Percentiles rank a stretch among this genome's conserved stretches.
These are phyloP conservation scores for Pseudoatta argentina DNA, from an alignment of 1,140 invertebrate genomes.

Conservation along the genomic window DNA sequence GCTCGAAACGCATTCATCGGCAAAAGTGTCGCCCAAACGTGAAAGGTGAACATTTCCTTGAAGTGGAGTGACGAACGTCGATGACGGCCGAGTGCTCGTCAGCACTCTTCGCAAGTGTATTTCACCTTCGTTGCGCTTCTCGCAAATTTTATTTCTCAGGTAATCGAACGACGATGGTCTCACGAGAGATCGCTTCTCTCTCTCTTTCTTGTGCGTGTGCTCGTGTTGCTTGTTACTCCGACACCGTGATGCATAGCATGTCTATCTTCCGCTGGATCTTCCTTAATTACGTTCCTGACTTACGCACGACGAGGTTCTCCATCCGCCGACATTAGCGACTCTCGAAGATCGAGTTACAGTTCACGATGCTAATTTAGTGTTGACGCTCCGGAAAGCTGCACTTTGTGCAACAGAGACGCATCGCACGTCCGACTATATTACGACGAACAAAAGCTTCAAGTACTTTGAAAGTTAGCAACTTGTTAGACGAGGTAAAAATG, in stretches of 20 bases:
- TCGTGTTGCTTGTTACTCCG: neutral
- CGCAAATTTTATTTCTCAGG: constrained; percentile 61
- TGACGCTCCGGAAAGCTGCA: constrained; percentile 34
- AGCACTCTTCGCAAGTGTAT: neutral
- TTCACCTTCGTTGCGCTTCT: constrained; percentile 17
- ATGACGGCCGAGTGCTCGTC: constrained; percentile 7
- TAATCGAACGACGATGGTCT: constrained; percentile 49
- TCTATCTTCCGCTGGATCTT: neutral
- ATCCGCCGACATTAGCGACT: constrained; percentile 56
- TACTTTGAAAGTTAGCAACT: constrained; percentile 36
- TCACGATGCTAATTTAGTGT: constrained; percentile 64
- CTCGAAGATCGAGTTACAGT: constrained; percentile 58
- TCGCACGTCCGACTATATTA: constrained; percentile 47
- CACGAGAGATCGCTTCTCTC: neutral
- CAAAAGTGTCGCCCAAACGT: constrained; percentile 30
- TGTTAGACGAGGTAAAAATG: constrained; percentile 31
- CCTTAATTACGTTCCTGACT: constrained; percentile 60
- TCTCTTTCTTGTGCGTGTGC: neutral
- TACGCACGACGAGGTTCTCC: constrained; percentile 45
- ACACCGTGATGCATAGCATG: neutral
- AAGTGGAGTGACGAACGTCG: constrained; percentile 15
- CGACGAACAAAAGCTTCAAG: constrained; percentile 26
- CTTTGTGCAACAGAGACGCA: constrained; percentile 46
- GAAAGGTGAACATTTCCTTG: constrained; percentile 32
- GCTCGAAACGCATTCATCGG: constrained; percentile 65